Evolutionary conservation across 2,113 vertebrate genomes (phyloP).

Genomic region (Thryonomys swinderianus): DNA sequence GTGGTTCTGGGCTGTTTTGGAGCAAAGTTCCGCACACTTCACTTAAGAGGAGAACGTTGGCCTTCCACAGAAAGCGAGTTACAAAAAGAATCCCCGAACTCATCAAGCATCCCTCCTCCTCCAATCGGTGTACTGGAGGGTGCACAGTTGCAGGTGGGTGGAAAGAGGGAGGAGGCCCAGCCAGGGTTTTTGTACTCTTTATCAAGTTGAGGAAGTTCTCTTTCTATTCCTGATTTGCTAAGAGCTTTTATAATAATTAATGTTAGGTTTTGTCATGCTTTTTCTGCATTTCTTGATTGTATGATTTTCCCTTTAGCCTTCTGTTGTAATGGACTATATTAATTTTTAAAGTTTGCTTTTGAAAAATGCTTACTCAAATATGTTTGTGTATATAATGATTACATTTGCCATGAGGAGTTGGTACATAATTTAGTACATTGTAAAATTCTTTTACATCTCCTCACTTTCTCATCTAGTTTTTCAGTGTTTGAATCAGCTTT

Average conservation of each 20-base stretch:
- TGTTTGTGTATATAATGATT: not conserved
- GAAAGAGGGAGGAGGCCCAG: not conserved
- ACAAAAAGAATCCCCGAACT: not conserved
- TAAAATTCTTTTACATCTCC: not conserved
- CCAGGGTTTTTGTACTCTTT: not conserved
- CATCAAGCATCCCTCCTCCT: too few relatives aligned
- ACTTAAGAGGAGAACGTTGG: not conserved
- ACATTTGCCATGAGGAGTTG: not conserved
- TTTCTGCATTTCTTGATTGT: not conserved
- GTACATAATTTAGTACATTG: not conserved
- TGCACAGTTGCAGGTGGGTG: not conserved
- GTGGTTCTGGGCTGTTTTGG: conserved; percentile 29
- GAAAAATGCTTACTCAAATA: not conserved
- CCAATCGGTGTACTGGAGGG: not conserved
- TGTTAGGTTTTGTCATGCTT: not conserved
- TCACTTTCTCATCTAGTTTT: not conserved
- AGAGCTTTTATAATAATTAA: not conserved
- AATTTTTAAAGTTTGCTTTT: not conserved
- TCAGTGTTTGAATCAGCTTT: not conserved
- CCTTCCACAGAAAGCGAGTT: not conserved
- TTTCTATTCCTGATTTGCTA: not conserved
- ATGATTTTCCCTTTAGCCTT: not conserved
- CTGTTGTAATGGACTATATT: not conserved
- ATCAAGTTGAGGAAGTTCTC: not conserved
- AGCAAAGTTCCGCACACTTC: not conserved